Base-by-base conservation (phyloP, 2,888 invertebrate genomes). In the Caenorhabditis sp. region DNA sequence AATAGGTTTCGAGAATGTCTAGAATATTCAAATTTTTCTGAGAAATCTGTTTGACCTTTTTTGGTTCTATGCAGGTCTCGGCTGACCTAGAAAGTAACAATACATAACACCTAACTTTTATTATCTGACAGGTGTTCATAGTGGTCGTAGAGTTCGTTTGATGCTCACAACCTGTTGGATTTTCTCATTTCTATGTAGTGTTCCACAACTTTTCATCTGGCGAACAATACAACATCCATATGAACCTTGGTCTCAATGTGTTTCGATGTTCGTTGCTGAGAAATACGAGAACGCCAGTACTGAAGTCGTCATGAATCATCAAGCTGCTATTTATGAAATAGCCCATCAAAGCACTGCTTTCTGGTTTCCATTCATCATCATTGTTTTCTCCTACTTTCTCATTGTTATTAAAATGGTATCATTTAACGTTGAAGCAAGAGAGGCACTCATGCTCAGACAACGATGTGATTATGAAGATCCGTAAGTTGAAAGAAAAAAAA, bases 191-290 rank as follows among this genome's bases (percentile, higher is more conserved):
- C 10, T 82, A 57, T 78, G 83, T 71, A 60, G 81, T 43, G 54
- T 82, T n/a, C 86, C 86, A 12, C 86, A 86, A 64, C 66, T 85
- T 24, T 77, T 78, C 37, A 68, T 84, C 37, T 86, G 85, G 83
- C 60, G 69, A 36, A 82, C 81, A 5, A 63, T 76, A 27, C 72
- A 77, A 55, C 69, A 80, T 2, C 58, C 50, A 27, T 50, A 23
- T 0, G 24, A 55, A 14, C 59, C 66, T 51, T 84, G 79, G 79
- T 58, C 69, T 24, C 84, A 84, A 62, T 85, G 84, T 75, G 79
- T 83, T 31, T 81, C 80, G 51, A 67, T 77, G 26, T 84, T 81
- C 75, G 71, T 69, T 36, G 75, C 78, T 10, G 23, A 60, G n/a
- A 51, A 54, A 12, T 49, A 62, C 19, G 43, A 65, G 17, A 50